A percentile compares a stretch with the other conserved stretches of the same genome.
Evolutionary conservation across 2,113 vertebrate genomes (phyloP).

Genomic region (Odontophorus gujanensis): DNA sequence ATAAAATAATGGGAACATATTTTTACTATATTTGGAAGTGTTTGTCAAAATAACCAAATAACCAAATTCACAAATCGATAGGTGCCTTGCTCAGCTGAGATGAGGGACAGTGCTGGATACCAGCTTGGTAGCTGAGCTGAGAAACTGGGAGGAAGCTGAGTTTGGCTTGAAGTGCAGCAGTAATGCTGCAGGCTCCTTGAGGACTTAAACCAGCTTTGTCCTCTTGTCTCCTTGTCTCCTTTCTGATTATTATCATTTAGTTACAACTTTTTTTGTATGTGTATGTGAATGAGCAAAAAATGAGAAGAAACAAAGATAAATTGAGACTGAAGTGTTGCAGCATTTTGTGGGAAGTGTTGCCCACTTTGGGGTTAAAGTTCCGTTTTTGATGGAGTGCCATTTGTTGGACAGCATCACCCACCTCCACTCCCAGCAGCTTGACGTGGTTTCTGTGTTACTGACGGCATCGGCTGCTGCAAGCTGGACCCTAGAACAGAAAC

Average conservation of each 20-base stretch:
- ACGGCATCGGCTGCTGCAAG: rapidly evolving
- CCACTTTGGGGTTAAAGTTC: background rate
- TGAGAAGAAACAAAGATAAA: background rate
- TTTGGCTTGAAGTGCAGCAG: background rate
- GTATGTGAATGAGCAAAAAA: background rate
- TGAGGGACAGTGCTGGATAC: background rate
- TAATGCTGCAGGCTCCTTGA: background rate
- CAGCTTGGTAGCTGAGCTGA: background rate
- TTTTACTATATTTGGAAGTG: background rate
- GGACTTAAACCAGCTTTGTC: background rate
- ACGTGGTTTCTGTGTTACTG: background rate
- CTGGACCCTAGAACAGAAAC: background rate
- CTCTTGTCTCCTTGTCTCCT: background rate
- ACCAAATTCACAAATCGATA: background rate
- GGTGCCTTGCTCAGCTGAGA: background rate
- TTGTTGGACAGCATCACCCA: background rate
- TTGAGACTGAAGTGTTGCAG: background rate
- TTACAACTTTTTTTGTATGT: too few relatives aligned
- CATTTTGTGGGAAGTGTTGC: background rate
- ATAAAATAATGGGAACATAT: background rate
- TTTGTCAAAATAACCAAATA: background rate
- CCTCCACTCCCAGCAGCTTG: background rate
- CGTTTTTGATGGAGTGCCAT: background rate
- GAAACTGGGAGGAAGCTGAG: background rate
- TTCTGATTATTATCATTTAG: background rate